Evolutionary conservation across 1,140 invertebrate species (phyloP).

Genomic region (Drosophila repleta): DNA sequence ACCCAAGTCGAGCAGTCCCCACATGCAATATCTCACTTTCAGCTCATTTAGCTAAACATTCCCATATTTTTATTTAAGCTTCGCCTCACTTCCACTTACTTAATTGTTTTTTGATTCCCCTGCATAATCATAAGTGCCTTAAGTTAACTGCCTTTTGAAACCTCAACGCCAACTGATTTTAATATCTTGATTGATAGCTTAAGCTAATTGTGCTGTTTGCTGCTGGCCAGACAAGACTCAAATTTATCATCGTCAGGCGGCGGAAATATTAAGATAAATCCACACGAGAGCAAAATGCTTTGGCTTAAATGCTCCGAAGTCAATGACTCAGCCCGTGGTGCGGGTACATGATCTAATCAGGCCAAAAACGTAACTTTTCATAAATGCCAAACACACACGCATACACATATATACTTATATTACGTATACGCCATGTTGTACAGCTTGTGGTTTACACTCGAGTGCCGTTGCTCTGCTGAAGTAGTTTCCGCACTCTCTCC

Average conservation of each 20-base stretch:
- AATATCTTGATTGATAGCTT: slow-evolving; percentile 41
- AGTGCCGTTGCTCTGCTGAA: slow-evolving; percentile 33
- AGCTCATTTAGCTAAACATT: no score
- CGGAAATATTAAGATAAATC: slow-evolving; percentile 30
- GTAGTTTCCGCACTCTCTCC: neutral
- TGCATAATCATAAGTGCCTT: neutral
- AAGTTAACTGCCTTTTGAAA: slow-evolving; percentile 27
- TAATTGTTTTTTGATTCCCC: neutral
- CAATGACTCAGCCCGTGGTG: slow-evolving; percentile 29
- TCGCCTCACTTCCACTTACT: no score
- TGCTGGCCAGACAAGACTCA: neutral
- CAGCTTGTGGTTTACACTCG: slow-evolving; percentile 44
- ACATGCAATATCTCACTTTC: no score
- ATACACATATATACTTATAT: slow-evolving; percentile 16
- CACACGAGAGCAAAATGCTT: slow-evolving; percentile 9
- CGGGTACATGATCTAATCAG: slow-evolving; percentile 22
- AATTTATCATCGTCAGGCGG: slow-evolving; percentile 40
- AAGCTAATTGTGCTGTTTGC: slow-evolving; percentile 33
- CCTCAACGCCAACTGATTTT: slow-evolving; percentile 31
- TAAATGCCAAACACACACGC: slow-evolving; percentile 36
- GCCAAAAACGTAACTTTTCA: slow-evolving; percentile 41
- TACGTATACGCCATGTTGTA: slow-evolving; percentile 53
- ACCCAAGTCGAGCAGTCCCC: no score
- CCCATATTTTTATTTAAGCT: no score
- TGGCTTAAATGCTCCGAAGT: slow-evolving; percentile 15